Base-by-base conservation (phyloP, 1,140 invertebrate species). In the Drosophila mojavensis region DNA sequence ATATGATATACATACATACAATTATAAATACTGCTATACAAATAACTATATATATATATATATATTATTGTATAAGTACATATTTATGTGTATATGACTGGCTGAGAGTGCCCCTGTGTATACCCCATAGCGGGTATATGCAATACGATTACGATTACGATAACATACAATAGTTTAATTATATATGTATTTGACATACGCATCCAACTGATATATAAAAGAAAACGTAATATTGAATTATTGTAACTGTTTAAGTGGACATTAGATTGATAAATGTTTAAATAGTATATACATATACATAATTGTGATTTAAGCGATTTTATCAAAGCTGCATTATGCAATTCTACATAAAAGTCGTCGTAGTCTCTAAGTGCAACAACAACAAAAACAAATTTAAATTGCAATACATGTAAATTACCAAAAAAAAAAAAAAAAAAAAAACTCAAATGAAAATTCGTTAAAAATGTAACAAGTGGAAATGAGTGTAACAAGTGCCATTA, bases 231-330 rank as follows among this genome's bases (percentile, higher is more conserved):
- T 78, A 82, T 78, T 79, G 69, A 84, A 80, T 17, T 30, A 59
- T 60, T 48, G n/a, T 60, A 60, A 30, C 74, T 85, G 71, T 78
- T 39, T 85, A 80, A 85, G 65, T 64, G 53, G 50, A 53, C 63
- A 63, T 78, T 81, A 86, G 82, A 72, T 75, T 61, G 71, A 89
- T 83, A 89, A 89, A 81, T 80, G 72, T 80, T 88, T 83, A 79
- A 72, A 83, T 83, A 86, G 61, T 78, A 76, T 86, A 81, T 82
- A 78, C 45, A 81, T 75, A 88, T 91, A 90, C 64, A 88, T 91
- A 91, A 91, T 88, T 91, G 88, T 91, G 88, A 91, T 91, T 91
- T 91, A 91, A 91, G 88, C 88, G 88, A 91, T 91, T 91, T 91
- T 91, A 91, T 91, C 88, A 91, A 91, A 79, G 84, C 82, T 90